These are phyloP conservation scores for Syngnathoides biaculeatus DNA, from an alignment of 2,113 vertebrate species.

Conservation along the genomic window DNA sequence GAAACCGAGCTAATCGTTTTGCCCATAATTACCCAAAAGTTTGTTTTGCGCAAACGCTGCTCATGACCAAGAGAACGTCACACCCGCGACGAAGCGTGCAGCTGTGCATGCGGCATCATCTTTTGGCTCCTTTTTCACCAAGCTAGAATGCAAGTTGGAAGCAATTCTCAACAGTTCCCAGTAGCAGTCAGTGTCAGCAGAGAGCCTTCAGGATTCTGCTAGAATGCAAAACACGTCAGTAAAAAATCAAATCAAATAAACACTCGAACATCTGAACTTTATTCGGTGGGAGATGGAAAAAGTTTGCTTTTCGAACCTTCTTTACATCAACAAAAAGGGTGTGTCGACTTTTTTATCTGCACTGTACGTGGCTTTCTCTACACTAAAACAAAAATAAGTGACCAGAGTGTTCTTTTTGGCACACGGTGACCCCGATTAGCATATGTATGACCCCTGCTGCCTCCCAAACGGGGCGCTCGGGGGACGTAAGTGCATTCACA, in stretches of 20 bases:
- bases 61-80: too few species aligned
- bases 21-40: background rate
- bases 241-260: background rate
- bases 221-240: too few species aligned
- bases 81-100: background rate
- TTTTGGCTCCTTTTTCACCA: background rate
- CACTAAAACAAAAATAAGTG: constrained; percentile 36
- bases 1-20: background rate
- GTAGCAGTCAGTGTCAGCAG: background rate
- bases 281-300: background rate
- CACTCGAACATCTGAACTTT: too few species aligned
- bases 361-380: constrained; percentile 12
- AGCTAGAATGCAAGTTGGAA: background rate
- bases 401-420: constrained; percentile 26
- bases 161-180: background rate
- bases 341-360: background rate
- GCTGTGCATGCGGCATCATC: background rate
- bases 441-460: constrained; percentile 66
- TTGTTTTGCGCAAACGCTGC: background rate
- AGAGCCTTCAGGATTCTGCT: background rate
- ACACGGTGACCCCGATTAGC: constrained; percentile 57
- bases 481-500: constrained; percentile 57
- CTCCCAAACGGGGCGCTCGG: constrained; percentile 54
- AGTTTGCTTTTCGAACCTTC: background rate
- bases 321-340: background rate